phyloP scores from a whole-genome alignment of 1,140 invertebrate genomes.

The Carcinoscorpius rotundicauda region DNA sequence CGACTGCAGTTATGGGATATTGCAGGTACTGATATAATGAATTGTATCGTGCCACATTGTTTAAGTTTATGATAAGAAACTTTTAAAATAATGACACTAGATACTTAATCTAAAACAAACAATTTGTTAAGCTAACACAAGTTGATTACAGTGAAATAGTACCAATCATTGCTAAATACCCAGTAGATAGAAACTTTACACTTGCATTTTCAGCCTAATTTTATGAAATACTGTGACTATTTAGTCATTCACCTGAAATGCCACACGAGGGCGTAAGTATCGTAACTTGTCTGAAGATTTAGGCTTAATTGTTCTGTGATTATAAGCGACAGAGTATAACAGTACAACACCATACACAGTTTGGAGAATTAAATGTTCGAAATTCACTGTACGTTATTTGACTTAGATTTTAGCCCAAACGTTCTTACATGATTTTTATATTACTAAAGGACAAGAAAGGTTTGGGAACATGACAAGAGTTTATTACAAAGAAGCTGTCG shows the following conservation, averaged over 20 bases:
- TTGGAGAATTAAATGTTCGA: not conserved
- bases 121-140: not conserved
- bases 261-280: no score
- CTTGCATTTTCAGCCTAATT: no score
- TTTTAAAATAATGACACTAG: not conserved
- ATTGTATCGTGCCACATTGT: constrained; percentile 7
- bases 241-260: no score
- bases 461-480: constrained; percentile 99
- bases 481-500: constrained; percentile 98
- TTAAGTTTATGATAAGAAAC: constrained; percentile 1
- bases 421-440: not conserved
- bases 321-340: no score
- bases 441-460: constrained; percentile 69
- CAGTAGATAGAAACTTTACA: no score
- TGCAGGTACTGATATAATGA: constrained; percentile 54
- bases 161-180: not conserved
- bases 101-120: constrained; percentile 1
- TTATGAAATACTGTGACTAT: no score
- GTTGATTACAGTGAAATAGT: not conserved
- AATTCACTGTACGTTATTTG: not conserved
- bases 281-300: no score
- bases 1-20: constrained; percentile 97
- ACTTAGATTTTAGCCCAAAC: no score
- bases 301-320: no score
- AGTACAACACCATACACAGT: no score